phyloP scores from a whole-genome alignment of 2,113 vertebrate species.

The Ceyx margarethae region DNA sequence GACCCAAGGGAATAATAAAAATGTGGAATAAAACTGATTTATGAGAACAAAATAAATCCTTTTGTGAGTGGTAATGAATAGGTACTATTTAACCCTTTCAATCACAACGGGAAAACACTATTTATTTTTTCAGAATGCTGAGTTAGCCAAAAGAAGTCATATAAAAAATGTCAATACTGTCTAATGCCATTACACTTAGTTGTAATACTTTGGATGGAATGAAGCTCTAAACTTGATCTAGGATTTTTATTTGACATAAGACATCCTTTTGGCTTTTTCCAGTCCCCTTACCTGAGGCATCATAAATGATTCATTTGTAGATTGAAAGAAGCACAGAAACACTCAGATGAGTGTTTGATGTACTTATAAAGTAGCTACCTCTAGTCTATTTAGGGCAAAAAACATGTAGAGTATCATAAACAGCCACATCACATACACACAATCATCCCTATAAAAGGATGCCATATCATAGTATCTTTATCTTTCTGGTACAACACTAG shows the following conservation, averaged over 20 bases:
- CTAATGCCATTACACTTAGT: slow-evolving; percentile 53
- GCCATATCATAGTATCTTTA: background rate
- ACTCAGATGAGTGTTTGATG: background rate
- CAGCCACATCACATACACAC: background rate
- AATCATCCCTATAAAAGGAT: background rate
- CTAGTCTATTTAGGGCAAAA: background rate
- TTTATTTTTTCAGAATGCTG: slow-evolving; percentile 76
- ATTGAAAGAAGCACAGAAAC: slow-evolving; percentile 15
- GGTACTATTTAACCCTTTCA: slow-evolving; percentile 80
- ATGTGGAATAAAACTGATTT: slow-evolving; percentile 82
- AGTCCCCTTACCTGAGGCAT: slow-evolving; percentile 9
- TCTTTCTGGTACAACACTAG: background rate
- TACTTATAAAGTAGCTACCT: background rate
- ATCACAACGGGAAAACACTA: slow-evolving; percentile 68
- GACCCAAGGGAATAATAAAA: slow-evolving; percentile 81
- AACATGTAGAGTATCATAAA: background rate
- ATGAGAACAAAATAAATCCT: slow-evolving; percentile 83
- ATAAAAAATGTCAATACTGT: slow-evolving; percentile 68
- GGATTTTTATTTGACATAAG: slow-evolving; percentile 38
- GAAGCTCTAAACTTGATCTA: slow-evolving; percentile 63
- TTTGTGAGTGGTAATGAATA: slow-evolving; percentile 79
- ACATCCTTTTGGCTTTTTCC: slow-evolving; percentile 47
- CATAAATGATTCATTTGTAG: slow-evolving; percentile 23
- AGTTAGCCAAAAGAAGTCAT: slow-evolving; percentile 64
- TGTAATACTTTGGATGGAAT: slow-evolving; percentile 49